Evolutionary conservation across 2,888 invertebrate genomes (phyloP), one percentile per base, ranked within the genome.

Genomic region (Litoditis marina): DNA sequence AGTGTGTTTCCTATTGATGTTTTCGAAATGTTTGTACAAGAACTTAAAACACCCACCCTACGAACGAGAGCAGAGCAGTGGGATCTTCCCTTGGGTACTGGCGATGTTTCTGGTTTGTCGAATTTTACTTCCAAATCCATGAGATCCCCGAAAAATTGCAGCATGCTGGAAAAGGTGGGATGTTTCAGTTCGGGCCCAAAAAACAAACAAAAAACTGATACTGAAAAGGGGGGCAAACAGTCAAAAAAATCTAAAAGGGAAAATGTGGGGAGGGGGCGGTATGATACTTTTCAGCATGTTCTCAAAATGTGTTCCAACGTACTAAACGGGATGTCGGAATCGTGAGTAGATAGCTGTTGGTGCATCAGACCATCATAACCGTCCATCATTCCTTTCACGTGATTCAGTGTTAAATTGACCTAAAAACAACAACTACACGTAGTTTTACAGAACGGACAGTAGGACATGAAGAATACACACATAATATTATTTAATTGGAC

Each of bases 21-120:
- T n/a, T n/a, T n/a, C n/a, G n/a, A n/a, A n/a, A n/a, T n/a, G n/a
- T n/a, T n/a, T n/a, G n/a, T n/a, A n/a, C n/a, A n/a, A n/a, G n/a
- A n/a, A n/a, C n/a, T n/a, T n/a, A n/a, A n/a, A n/a, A n/a, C n/a
- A n/a, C n/a, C n/a, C n/a, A n/a, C n/a, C n/a, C n/a, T n/a, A n/a
- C n/a, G n/a, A n/a, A 81, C 75, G 11, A 81, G 55, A 8, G 81
- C 81, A 0, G 81, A 81, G 63, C 81, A 81, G 50, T 78, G 76
- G 7, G 53, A 44, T 7, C 27, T 53, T 53, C 73, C 74, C 16
- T 66, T 65, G 13, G 67, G 67, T 1, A 63, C 59, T 13, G 44
- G 63, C 1, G 60, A 59, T 3, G 63, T 61, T 5, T 60, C 42
- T 2, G 81, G 81, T 31, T 77, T 77, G 60, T 81, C 77, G 67